Evolutionary conservation across 2,797 vertebrate species (phyloP), one percentile per base, ranked within the genome.

Genomic region (Tragelaphus eurycerus): DNA sequence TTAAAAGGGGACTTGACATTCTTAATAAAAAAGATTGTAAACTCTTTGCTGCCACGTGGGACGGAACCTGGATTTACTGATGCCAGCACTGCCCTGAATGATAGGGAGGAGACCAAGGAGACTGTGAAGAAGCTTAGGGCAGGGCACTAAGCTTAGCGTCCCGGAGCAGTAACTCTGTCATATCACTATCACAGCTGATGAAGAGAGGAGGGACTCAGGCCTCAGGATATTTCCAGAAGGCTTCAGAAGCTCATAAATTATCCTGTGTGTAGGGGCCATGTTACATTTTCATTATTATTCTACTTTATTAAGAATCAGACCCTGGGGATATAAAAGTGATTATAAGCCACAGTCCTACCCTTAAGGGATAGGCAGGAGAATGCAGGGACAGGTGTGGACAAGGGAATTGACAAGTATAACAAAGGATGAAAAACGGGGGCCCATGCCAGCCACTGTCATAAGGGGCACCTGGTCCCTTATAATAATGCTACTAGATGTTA

Each of bases 251-350:
- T 88, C 82, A 0, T 74, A 86, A 83, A 82, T 87, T 90, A 76
- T 62, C 43, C 55, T 90, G 43, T 81, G 31, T n/a, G 34, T 29
- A 95, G 21, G 83, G 13, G 31, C 27, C 62, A 88, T 23, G 57
- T 8, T 86, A 86, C 38, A 93, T 71, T 91, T 60, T 43, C 34
- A 62, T 14, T 93, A 52, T 92, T 93, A 93, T 71, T 97, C 50
- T 82, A 87, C 48, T 96, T 95, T 88, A 92, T 78, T 88, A 92
- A 60, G 43, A 83, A 96, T 79, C 29, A 93, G 82, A 84, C 46
- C 43, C 67, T 88, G 27, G 15, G 52, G 87, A 90, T 79, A 97
- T 59, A 67, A 94, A 97, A 95, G 43, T 48, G 54, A 97, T 95
- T 83, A 93, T 79, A 93, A 74, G 84, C 95, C 0, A 4, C 48